A percentile compares a stretch with the other conserved stretches of the same genome.
phyloP scores from a whole-genome alignment of 2,113 vertebrate genomes.

The Dendrocopos noguchii region DNA sequence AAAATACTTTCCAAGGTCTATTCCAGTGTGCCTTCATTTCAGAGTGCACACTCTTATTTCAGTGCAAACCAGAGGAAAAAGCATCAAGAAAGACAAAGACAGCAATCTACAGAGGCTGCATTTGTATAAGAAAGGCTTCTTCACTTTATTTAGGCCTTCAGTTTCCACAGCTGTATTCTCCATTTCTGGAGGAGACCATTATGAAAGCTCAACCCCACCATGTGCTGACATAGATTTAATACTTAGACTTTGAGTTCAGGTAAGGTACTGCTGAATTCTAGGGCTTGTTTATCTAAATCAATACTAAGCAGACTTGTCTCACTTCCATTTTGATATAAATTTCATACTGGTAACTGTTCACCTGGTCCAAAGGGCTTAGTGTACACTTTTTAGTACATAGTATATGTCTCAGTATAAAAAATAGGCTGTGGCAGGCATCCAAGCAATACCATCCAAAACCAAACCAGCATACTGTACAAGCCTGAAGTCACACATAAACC shows the following conservation, averaged over 20 bases:
- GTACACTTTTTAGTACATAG: neutral
- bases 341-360: neutral
- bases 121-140: neutral
- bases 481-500: neutral
- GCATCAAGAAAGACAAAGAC: neutral
- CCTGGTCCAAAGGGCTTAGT: neutral
- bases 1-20: neutral
- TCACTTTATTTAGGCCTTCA: neutral
- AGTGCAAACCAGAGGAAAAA: neutral
- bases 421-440: neutral
- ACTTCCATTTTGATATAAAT: neutral
- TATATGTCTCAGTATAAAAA: neutral
- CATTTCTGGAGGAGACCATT: neutral
- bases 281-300: neutral
- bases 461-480: neutral
- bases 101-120: neutral
- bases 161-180: neutral
- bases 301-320: neutral
- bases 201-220: neutral
- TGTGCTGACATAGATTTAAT: neutral
- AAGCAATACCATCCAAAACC: neutral
- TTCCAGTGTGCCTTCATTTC: neutral
- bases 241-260: neutral
- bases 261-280: neutral
- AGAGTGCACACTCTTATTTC: neutral